Conservation (phyloP, 2,113 vertebrate species). For the Anas platyrhynchos region DNA sequence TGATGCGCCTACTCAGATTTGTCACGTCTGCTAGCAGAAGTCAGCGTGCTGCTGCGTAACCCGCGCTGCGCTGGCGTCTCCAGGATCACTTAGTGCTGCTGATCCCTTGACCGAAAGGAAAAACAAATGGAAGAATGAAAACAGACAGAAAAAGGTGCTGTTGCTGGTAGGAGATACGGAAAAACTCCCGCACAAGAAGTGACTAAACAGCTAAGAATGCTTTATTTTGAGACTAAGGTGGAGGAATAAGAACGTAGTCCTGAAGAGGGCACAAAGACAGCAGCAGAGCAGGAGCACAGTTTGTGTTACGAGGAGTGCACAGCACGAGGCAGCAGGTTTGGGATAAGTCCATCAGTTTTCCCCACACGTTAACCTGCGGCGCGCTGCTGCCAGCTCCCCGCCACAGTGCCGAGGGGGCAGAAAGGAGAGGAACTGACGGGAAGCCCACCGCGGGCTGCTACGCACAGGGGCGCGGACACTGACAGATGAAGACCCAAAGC, state of each 20-base stretch:
- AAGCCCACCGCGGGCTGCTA: background rate
- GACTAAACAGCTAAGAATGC: background rate
- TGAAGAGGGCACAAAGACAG: background rate
- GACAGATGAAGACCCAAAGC: background rate
- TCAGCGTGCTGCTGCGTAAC: background rate
- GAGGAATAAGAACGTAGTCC: background rate
- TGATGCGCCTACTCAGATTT: background rate
- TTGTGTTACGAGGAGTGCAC: background rate
- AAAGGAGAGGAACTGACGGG: background rate
- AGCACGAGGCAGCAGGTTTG: background rate
- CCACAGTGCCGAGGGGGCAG: background rate
- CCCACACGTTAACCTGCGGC: background rate
- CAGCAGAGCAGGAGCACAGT: background rate
- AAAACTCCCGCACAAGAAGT: background rate
- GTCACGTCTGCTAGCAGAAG: background rate
- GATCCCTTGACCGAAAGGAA: background rate
- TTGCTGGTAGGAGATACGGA: rapidly evolving
- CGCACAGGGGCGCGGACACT: background rate
- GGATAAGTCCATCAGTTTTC: background rate
- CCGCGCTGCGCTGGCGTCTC: background rate
- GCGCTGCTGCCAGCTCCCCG: background rate
- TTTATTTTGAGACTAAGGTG: background rate
- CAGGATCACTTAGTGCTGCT: background rate
- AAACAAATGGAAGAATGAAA: background rate
- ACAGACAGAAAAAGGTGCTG: background rate